Base-by-base conservation (phyloP, 2,888 invertebrate genomes). In the Nomada fucata region DNA sequence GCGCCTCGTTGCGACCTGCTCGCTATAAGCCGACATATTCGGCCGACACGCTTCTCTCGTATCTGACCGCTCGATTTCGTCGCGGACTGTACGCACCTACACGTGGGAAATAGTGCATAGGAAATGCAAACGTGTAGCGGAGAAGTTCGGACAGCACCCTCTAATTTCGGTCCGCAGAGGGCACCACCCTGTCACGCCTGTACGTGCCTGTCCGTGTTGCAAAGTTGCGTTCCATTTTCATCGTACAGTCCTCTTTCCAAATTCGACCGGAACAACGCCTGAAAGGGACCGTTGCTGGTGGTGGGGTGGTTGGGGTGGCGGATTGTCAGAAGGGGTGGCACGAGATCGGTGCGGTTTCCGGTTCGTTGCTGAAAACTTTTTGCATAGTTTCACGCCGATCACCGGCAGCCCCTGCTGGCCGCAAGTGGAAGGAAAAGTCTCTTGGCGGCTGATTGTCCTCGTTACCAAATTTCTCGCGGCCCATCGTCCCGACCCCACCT, bases 71-170 rank as follows among this genome's bases (percentile, higher is more conserved):
- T 53, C 47, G 53, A 50, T 85, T 86, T 86, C 69, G 74, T 60
- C 59, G 20, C 55, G 67, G 86, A 89, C 90, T 90, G 89, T 89
- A 90, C 89, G 82, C 89, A 86, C 85, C 88, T 85, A 84, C 88
- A 87, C 85, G 86, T 78, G 88, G 88, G 87, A 91, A 92, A 92
- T 91, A 91, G 90, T 90, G 90, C 90, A 92, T 90, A 90, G 91
- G 89, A 91, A 91, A 92, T 92, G 89, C 91, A 92, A 92, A 89
- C 91, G 87, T 87, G 89, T 88, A 90, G 87, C 82, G 86, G 87
- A 90, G 89, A 91, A 91, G 88, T 92, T 92, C 84, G 91, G 90
- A 92, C 90, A 90, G 89, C 86, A 89, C 89, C 88, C 91, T 91
- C 89, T 91, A 92, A 92, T 92, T 92, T 91, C 84, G 87, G 81